Evolutionary conservation across 2,888 invertebrate genomes (phyloP).

Genomic region (Rosalia funebris): DNA sequence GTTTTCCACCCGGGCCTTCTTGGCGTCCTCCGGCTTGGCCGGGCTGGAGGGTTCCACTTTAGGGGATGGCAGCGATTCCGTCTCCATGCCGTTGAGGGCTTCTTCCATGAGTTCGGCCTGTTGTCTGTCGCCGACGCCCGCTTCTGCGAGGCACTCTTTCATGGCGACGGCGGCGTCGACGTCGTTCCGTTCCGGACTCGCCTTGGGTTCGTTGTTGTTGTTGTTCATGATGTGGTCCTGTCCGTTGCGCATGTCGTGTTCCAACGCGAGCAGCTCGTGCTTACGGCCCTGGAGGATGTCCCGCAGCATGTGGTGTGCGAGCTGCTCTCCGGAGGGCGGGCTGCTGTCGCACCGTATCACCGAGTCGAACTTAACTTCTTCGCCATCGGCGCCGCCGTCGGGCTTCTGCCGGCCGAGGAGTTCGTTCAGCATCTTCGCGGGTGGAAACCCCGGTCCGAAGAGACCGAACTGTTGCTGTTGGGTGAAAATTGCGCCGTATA

Average conservation of each 20-base stretch:
- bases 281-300: slow-evolving; percentile 91
- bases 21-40: slow-evolving; percentile 74
- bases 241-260: slow-evolving; percentile 72
- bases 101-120: slow-evolving; percentile 69
- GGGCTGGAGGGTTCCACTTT: slow-evolving; percentile 71
- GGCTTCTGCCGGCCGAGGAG: slow-evolving; percentile 79
- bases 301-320: slow-evolving; percentile 86
- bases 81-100: slow-evolving; percentile 71
- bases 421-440: slow-evolving; percentile 93
- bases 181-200: slow-evolving; percentile 58
- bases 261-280: slow-evolving; percentile 79
- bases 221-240: slow-evolving; percentile 64
- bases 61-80: slow-evolving; percentile 71
- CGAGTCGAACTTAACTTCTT: slow-evolving; percentile 62
- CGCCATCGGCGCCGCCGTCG: slow-evolving; percentile 64
- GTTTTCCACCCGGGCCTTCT: slow-evolving; percentile 93
- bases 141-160: slow-evolving; percentile 72
- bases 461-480: slow-evolving; percentile 84
- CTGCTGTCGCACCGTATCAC: slow-evolving; percentile 68
- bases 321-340: slow-evolving; percentile 67
- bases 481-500: slow-evolving; percentile 87
- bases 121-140: slow-evolving; percentile 67
- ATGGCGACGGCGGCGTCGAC: slow-evolving; percentile 46
- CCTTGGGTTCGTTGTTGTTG: slow-evolving; percentile 67
- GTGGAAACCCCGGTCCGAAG: slow-evolving; percentile 86